These are phyloP conservation scores for Bryconaethiops microstoma DNA, from an alignment of 2,797 vertebrate species.

Conservation along the genomic window DNA sequence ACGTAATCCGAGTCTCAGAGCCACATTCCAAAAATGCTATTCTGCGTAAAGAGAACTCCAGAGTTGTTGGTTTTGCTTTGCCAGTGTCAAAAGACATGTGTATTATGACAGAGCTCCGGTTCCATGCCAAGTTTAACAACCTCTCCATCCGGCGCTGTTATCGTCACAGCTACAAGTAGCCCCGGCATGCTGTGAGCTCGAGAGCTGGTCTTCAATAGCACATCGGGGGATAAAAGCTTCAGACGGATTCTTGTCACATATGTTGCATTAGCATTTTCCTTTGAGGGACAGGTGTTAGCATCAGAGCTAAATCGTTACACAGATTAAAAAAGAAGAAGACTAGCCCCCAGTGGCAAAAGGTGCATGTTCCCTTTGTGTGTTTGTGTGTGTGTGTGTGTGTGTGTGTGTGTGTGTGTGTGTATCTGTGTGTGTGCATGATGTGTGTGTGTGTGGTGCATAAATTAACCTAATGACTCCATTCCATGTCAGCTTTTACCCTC, in stretches of 20 bases:
- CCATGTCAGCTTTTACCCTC: slow-evolving; percentile 22
- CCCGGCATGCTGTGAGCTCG: slow-evolving; percentile 37
- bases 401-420: not conserved
- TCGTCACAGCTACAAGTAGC: slow-evolving; percentile 37
- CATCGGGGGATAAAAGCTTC: slow-evolving; percentile 38
- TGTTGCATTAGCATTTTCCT: slow-evolving; percentile 11
- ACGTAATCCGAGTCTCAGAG: slow-evolving; percentile 32
- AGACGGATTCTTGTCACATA: slow-evolving; percentile 28
- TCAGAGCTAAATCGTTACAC: slow-evolving; percentile 10
- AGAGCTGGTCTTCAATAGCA: slow-evolving; percentile 28
- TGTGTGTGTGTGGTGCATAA: slow-evolving; percentile 5
- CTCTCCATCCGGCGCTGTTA: slow-evolving; percentile 30
- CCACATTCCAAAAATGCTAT: slow-evolving; percentile 32
- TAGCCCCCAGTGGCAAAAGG: not conserved
- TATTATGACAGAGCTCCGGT: slow-evolving; percentile 36
- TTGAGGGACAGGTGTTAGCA: slow-evolving; percentile 5
- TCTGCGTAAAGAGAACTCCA: slow-evolving; percentile 42
- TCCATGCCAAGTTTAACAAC: slow-evolving; percentile 48
- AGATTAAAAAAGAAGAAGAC: not conserved
- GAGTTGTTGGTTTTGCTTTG: slow-evolving; percentile 10
- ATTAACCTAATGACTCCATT: slow-evolving; percentile 33
- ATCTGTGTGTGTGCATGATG: too few relatives aligned
- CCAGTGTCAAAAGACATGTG: slow-evolving; percentile 36
- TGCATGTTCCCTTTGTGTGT: not conserved
- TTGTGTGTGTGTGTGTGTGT: slow-evolving; percentile 3